phyloP scores from a whole-genome alignment of 2,797 vertebrate genomes.

The Coccyzus lansbergi region DNA sequence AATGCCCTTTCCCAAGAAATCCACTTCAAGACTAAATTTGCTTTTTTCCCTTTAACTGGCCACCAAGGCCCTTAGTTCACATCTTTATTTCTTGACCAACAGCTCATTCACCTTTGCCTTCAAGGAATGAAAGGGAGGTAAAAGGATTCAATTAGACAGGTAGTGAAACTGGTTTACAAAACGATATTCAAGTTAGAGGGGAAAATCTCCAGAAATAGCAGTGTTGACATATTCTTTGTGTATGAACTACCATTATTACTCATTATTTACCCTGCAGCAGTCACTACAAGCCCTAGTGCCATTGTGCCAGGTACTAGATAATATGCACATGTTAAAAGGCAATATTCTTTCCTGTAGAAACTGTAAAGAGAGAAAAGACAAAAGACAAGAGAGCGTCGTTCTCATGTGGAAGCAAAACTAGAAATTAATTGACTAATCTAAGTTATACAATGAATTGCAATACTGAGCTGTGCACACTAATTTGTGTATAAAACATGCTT shows the following conservation, averaged over 20 bases:
- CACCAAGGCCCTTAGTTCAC: neutral
- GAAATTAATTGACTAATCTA: conserved; percentile 2
- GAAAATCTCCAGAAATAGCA: neutral
- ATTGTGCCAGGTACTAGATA: conserved; percentile 4
- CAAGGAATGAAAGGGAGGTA: neutral
- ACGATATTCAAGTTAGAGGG: neutral
- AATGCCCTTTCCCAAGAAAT: neutral
- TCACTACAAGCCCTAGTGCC: neutral
- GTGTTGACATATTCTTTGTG: neutral
- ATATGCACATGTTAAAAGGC: neutral
- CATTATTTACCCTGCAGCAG: conserved; percentile 13
- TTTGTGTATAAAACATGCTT: conserved; percentile 1
- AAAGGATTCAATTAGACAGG: neutral
- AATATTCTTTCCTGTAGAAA: neutral
- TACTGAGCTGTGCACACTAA: neutral
- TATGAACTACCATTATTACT: neutral
- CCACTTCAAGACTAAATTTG: neutral
- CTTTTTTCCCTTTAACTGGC: neutral
- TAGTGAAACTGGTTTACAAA: neutral
- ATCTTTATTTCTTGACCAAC: neutral
- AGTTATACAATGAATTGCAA: neutral
- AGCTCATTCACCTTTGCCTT: neutral
- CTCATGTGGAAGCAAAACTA: neutral
- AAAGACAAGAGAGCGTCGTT: neutral
- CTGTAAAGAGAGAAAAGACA: neutral